Conservation (phyloP, 2,888 invertebrate genomes). For the Torymus auratus region DNA sequence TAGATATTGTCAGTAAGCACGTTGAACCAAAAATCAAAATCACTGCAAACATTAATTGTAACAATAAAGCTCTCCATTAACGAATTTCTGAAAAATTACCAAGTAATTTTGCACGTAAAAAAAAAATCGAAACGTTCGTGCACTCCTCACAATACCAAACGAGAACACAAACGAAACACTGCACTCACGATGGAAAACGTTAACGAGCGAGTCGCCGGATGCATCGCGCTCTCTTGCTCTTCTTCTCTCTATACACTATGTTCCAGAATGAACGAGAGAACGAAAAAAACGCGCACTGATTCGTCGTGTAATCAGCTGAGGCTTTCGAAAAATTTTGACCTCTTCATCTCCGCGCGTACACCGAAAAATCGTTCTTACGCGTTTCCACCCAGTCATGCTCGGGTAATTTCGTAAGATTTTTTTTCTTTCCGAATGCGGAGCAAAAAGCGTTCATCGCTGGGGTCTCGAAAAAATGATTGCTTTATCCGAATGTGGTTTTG, state of each 20-base stretch:
- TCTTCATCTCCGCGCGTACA: slow-evolving; percentile 29
- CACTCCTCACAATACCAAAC: no score
- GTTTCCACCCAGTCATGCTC: slow-evolving; percentile 26
- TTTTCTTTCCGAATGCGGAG: neutral
- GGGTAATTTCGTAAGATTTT: slow-evolving; percentile 30
- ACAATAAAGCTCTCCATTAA: no score
- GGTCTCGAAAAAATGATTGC: slow-evolving; percentile 11
- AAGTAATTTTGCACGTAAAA: no score
- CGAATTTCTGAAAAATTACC: no score
- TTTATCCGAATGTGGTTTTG: slow-evolving; percentile 20
- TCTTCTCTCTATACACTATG: no score
- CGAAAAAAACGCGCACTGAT: slow-evolving; percentile 3
- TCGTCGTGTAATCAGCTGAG: slow-evolving; percentile 11
- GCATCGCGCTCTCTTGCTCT: neutral
- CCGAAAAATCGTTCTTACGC: slow-evolving; percentile 1
- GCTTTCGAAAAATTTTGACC: slow-evolving; percentile 40
- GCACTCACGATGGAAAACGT: slow-evolving; percentile 1
- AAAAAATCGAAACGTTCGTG: no score
- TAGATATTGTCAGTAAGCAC: no score
- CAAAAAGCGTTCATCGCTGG: slow-evolving; percentile 2
- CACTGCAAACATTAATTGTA: no score
- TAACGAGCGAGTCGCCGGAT: slow-evolving; percentile 33
- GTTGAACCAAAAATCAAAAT: no score
- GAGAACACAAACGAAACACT: no score
- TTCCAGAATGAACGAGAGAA: neutral